These are phyloP conservation scores for Cordilura impudica DNA, from an alignment of 2,888 invertebrate genomes.

Conservation along the genomic window DNA sequence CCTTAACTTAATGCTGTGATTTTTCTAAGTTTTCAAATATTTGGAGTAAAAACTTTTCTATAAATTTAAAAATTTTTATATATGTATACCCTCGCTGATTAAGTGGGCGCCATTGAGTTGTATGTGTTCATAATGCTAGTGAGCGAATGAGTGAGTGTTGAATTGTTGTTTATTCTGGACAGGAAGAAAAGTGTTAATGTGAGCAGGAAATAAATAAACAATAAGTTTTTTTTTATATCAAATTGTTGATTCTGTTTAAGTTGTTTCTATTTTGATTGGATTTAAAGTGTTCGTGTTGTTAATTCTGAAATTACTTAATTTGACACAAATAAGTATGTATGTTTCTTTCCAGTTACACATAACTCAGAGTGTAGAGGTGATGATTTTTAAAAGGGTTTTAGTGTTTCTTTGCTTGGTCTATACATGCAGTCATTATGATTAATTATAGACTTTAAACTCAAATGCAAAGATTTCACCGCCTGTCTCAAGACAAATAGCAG, in stretches of 20 bases:
- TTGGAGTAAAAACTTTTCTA: neutral
- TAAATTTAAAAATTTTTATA: neutral
- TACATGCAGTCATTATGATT: slow-evolving; percentile 20
- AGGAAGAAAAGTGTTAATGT: slow-evolving; percentile 42
- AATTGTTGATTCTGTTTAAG: neutral
- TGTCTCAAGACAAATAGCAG: neutral
- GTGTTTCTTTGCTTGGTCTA: slow-evolving; percentile 11
- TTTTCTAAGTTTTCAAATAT: neutral
- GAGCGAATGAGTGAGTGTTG: neutral
- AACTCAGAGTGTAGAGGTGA: neutral
- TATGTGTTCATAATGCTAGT: slow-evolving; percentile 13
- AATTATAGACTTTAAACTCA: neutral
- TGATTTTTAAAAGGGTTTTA: slow-evolving; percentile 28
- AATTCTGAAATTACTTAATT: slow-evolving; percentile 7
- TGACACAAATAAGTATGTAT: neutral
- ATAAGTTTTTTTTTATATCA: slow-evolving; percentile 2
- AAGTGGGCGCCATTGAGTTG: slow-evolving; percentile 53
- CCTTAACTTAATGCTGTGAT: neutral
- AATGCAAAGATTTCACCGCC: neutral
- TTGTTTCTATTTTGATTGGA: neutral
- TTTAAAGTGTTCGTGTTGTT: neutral
- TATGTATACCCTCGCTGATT: neutral
- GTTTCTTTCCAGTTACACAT: neutral
- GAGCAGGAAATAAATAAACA: slow-evolving; percentile 36
- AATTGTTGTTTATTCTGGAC: neutral